Conservation (phyloP, 2,888 invertebrate species). For the Athripsodes cinereus region DNA sequence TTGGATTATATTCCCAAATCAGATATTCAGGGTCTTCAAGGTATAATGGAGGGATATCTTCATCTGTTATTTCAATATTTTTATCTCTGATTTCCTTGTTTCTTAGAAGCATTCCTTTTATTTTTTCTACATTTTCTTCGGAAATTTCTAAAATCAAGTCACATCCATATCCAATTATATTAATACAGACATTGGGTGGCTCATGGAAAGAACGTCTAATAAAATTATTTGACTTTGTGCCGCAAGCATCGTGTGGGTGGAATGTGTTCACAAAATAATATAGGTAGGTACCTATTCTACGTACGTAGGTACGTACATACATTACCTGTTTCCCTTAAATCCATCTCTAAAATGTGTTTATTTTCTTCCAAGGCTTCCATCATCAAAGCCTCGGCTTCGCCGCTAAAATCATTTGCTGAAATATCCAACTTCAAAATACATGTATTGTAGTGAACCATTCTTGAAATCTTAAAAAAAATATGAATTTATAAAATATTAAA, state of each 20-base stretch:
- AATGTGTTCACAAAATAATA: no score
- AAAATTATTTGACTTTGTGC: no score
- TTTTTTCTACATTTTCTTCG: conserved; percentile 38
- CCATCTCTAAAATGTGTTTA: conserved; percentile 38
- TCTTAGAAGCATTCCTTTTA: conserved; percentile 43
- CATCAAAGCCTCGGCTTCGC: conserved; percentile 48
- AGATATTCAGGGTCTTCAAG: conserved; percentile 47
- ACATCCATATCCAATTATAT: no score
- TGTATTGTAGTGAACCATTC: conserved; percentile 43
- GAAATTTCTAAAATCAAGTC: conserved; percentile 33
- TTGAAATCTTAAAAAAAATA: conserved; percentile 38
- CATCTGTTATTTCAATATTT: conserved; percentile 41
- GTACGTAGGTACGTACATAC: background rate
- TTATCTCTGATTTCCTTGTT: conserved; percentile 40
- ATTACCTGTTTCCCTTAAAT: conserved; percentile 42
- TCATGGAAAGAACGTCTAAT: no score
- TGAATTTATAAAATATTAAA: background rate
- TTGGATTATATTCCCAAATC: conserved; percentile 48
- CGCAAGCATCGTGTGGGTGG: no score
- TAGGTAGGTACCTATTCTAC: no score
- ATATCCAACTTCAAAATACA: conserved; percentile 50
- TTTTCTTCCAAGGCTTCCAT: conserved; percentile 40
- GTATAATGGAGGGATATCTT: conserved; percentile 42
- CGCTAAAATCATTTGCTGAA: conserved; percentile 54
- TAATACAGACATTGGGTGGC: no score